Base-by-base conservation (phyloP, 2,797 vertebrate species). In the Moxostoma hubbsi region DNA sequence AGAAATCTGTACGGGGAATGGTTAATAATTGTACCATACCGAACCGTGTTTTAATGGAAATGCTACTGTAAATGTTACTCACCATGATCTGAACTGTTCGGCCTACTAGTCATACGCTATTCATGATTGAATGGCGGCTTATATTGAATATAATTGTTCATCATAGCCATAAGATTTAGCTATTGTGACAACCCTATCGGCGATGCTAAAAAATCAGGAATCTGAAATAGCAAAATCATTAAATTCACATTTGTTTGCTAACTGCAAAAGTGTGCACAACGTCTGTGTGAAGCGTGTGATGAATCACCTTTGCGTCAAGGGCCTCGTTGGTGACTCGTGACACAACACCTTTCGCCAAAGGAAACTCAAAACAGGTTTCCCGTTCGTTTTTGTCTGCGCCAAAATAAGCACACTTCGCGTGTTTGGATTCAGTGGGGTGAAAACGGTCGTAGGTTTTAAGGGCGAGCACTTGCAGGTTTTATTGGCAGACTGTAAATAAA, bases 401-500 rank as follows among this genome's bases (percentile, higher is more conserved):
- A 80, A 82, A 46, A 71, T 18, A 85, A 73, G 51, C 79, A 77
- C 45, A 58, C 46, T 51, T 79, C 18, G 68, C 43, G 46, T 72
- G 77, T 73, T 61, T 75, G 15, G 9, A 70, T 59, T 68, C 57
- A 50, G 73, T 69, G 53, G 69, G 12, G 36, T n/a, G 61, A 80
- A 59, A 74, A 66, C 15, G 57, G 54, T 61, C 59, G 55, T 54
- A 77, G 24, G 63, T 54, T 70, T 77, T 81, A 53, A 54, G 46
- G 69, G 57, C 50, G 61, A 69, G 57, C 59, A 46, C 51, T 75
- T 55, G 51, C 54, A 16, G 36, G 18, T 64, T 53, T 77, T 80
- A 80, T 80, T 83, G 82, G 55, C 63, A 46, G 16, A 10, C 58
- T 8, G 55, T 59, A 73, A 57, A 82, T 83, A 85, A 85, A 86